Evolutionary conservation across 2,113 vertebrate species (phyloP), one percentile per base, ranked within the genome.

Genomic region (Bettongia penicillata): DNA sequence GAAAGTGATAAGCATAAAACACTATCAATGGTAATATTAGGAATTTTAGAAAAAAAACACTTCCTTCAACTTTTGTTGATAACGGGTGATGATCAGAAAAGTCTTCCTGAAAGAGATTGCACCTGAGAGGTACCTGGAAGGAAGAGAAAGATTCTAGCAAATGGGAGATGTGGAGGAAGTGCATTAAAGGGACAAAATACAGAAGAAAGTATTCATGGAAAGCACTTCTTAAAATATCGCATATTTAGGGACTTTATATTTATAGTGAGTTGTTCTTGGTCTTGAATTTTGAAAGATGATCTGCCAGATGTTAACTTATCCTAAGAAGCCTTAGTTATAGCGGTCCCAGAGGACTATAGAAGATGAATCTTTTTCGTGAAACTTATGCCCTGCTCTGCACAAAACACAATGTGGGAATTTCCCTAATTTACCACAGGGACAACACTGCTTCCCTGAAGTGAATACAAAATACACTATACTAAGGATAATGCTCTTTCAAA

Each of bases 311-410:
- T 51, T 94, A 28, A 1, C 8, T 47, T 37, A 92, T 55, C 24
- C 55, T 25, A 91, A 11, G 51, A 37, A 50, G 89, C 52, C 7
- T 3, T 61, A 7, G 52, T 89, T 14, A 14, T 28, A 6, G 5
- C 23, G 2, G 94, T 97, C 91, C 93, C 95, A 19, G 50, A 93
- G 37, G 93, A 96, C 3, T 22, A 7, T 6, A 48, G 51, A 50
- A 95, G 4, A 95, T 47, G 6, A 7, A 57, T 90, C 23, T 8
- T 19, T 23, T 90, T 48, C 23, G 26, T 23, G 3, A 61, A 53
- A 77, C 4, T 51, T 89, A 53, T 89, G 49, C 19, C n/a, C 49
- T 12, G 23, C 8, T 49, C 55, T 93, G 9, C n/a, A 52, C 95
- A 92, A 90, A 90, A 77, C 16, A 90, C 16, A 91, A 43, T 89